Evolutionary conservation across 23 tunicate genomes (phyloP), one percentile per base, ranked within the genome.

Genomic region (Ascidia mentula): DNA sequence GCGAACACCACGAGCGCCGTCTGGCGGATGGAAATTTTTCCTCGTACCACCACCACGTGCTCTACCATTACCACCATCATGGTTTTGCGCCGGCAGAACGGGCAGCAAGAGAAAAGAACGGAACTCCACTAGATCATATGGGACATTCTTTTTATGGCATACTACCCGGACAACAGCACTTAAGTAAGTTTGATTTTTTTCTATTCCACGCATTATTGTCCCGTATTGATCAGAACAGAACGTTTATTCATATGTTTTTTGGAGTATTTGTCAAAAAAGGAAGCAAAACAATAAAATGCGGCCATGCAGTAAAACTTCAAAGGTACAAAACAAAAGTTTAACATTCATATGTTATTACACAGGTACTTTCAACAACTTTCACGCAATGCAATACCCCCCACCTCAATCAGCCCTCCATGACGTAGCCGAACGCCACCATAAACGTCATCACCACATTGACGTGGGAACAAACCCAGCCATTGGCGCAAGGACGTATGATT

Each of bases 11-110:
- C 45, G 82, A 61, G 74, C 82, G 73, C 74, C 82, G 59, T 35
- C 78, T 70, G 69, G 59, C 61, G 82, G 89, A 32, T 15, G 18
- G 34, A 17, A n/a, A 40, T 7, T 73, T 38, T 37, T 69, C 61
- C 4, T 78, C 82, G 35, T 78, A 77, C 45, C 72, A 77, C 26
- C 84, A 73, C 40, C 90, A 79, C 75, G 84, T 86, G 6, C 74
- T 86, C 5, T 86, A 79, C 40, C 84, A 86, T 34, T 79, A 79
- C 37, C 90, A 85, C 69, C 82, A 85, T 38, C 89, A 85, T 39
- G 81, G 76, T 46, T 82, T 82, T 20, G 6, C 42, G 0, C 72
- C 40, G 18, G 73, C 32, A 8, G 80, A 60, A 72, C 60, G 72
- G 2, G 65, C 28, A 1, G 22, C 24, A 28, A 53, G 65, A 9